Evolutionary conservation across 2,113 vertebrate species (phyloP).

Genomic region (Carettochelys insculpta): DNA sequence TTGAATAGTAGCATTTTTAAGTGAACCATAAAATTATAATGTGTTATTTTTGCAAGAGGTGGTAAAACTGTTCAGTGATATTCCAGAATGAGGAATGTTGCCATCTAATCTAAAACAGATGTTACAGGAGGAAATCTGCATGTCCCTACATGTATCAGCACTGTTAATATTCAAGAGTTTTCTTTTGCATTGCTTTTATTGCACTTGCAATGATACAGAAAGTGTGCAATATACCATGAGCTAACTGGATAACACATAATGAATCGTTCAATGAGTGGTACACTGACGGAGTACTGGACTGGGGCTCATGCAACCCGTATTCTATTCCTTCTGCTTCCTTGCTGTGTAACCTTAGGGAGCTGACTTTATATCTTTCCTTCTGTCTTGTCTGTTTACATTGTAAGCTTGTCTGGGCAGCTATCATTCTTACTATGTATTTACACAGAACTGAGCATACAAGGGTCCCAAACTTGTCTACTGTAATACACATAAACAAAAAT

Average conservation of each 20-base stretch:
- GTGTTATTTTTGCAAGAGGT: conserved; percentile 38
- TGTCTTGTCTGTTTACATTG: neutral
- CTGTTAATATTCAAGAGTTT: neutral
- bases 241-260: neutral
- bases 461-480: neutral
- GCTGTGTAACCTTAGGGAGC: neutral
- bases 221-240: neutral
- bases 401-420: neutral
- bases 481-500: neutral
- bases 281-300: neutral
- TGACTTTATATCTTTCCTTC: neutral
- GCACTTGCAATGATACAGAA: neutral
- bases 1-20: conserved; percentile 10
- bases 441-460: neutral
- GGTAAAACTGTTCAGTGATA: conserved; percentile 12
- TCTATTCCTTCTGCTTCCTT: rapidly evolving
- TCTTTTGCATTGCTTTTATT: neutral
- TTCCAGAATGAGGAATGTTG: neutral
- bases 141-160: neutral
- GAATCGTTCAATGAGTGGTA: neutral
- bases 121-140: neutral
- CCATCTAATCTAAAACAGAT: conserved; percentile 8
- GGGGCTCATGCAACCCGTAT: neutral
- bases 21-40: conserved; percentile 42
- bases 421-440: neutral